Evolutionary conservation across 2,888 invertebrate species (phyloP).

Genomic region (Oxyteleia sp.): DNA sequence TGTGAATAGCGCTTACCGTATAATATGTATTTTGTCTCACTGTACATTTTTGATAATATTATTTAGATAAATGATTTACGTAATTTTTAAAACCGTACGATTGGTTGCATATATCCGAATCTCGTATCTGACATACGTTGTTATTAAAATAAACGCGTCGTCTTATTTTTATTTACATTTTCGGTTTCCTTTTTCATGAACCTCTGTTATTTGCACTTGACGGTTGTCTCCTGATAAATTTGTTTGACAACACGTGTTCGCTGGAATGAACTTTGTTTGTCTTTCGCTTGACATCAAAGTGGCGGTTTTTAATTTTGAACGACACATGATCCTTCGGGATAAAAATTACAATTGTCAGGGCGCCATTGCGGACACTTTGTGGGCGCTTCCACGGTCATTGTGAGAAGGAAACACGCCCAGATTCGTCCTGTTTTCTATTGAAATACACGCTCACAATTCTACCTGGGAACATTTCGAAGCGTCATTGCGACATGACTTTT

Average conservation of each 20-base stretch:
- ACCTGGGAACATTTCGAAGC: too few relatives aligned
- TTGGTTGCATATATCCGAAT: too few relatives aligned
- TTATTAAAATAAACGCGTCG: too few relatives aligned
- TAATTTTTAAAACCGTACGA: too few relatives aligned
- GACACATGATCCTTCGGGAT: neutral
- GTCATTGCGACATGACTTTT: too few relatives aligned
- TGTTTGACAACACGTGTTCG: neutral
- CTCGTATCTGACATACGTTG: too few relatives aligned
- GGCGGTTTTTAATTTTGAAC: conserved; percentile 26
- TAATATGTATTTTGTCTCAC: too few relatives aligned
- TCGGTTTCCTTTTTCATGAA: conserved; percentile 11
- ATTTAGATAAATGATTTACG: too few relatives aligned
- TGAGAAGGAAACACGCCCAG: conserved; percentile 28
- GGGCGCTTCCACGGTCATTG: conserved; percentile 28
- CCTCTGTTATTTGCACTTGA: conserved; percentile 18
- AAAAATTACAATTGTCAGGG: conserved; percentile 39
- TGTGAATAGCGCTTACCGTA: too few relatives aligned
- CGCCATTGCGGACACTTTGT: conserved; percentile 46
- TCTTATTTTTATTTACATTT: conserved; percentile 22
- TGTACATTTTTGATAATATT: too few relatives aligned
- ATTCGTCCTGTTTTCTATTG: too few relatives aligned
- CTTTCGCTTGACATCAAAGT: conserved; percentile 4
- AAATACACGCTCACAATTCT: too few relatives aligned
- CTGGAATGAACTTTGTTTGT: conserved; percentile 29
- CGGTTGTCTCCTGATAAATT: neutral